Conservation (phyloP, 2,797 vertebrate genomes). For the Phalanger gymnotis region DNA sequence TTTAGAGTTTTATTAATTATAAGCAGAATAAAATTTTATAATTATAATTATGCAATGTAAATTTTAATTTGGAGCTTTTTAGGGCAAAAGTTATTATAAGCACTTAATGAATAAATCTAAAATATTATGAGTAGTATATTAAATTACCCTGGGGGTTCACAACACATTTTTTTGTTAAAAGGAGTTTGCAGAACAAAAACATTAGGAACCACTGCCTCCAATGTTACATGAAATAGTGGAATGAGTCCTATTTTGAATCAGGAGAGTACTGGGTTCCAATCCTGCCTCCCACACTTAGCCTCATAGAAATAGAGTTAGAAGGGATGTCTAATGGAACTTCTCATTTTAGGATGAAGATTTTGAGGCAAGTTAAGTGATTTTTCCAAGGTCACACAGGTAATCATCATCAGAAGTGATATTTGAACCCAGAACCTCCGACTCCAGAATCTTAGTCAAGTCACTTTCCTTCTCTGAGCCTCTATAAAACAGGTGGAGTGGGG, state of each 20-base stretch:
- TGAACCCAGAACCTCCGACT: background rate
- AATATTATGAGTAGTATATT: background rate
- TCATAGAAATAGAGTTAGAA: background rate
- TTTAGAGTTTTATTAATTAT: background rate
- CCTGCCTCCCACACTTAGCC: background rate
- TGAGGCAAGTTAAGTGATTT: background rate
- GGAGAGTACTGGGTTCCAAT: background rate
- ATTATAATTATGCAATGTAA: background rate
- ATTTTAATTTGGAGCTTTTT: constrained; percentile 3
- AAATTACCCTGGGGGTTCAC: background rate
- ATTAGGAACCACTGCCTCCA: background rate
- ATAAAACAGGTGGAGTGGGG: background rate
- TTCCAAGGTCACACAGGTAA: background rate
- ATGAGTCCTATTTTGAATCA: background rate
- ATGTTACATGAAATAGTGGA: background rate
- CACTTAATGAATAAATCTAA: background rate
- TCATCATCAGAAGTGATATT: background rate
- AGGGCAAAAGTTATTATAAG: background rate
- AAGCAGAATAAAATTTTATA: constrained; percentile 7
- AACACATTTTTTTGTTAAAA: background rate
- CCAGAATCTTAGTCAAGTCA: background rate
- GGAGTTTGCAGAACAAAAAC: background rate
- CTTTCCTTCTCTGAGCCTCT: background rate
- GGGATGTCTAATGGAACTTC: background rate
- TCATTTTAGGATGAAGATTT: background rate